phyloP scores from a whole-genome alignment of 2,113 vertebrate genomes.

The Ceratotherium simum region DNA sequence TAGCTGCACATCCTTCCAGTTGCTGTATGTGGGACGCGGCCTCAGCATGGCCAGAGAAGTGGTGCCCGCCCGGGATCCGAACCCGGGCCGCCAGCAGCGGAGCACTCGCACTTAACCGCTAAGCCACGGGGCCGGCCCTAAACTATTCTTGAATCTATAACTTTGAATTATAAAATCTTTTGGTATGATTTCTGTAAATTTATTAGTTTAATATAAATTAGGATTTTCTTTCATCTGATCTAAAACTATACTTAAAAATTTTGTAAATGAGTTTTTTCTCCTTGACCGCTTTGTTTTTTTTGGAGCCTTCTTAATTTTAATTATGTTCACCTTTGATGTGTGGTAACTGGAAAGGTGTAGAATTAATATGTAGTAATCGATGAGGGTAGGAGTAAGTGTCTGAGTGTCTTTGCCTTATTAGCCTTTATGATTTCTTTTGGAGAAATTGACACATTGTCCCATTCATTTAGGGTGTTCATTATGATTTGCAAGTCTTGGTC shows the following conservation, averaged over 20 bases:
- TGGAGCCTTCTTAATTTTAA: background rate
- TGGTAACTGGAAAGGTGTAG: background rate
- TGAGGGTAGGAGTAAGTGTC: background rate
- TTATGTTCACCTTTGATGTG: background rate
- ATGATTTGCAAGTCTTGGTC: background rate
- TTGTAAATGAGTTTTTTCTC: background rate
- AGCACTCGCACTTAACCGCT: too few relatives aligned
- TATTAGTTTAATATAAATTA: background rate
- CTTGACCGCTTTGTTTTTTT: background rate
- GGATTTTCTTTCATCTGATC: constrained; percentile 11
- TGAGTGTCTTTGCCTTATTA: background rate
- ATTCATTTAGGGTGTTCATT: background rate
- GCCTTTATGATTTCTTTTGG: background rate
- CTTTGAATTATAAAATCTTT: background rate
- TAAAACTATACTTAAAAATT: background rate
- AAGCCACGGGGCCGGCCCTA: too few relatives aligned
- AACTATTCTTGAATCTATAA: background rate
- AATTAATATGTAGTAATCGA: background rate
- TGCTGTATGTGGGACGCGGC: too few relatives aligned
- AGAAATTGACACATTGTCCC: background rate
- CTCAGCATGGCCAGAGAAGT: too few relatives aligned
- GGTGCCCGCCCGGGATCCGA: too few relatives aligned
- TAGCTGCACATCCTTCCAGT: too few relatives aligned
- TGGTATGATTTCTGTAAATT: background rate
- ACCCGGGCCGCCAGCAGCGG: too few relatives aligned